Percentiles rank a stretch among this genome's conserved stretches.
phyloP scores from a whole-genome alignment of 2,797 vertebrate genomes.

The Parambassis ranga region DNA sequence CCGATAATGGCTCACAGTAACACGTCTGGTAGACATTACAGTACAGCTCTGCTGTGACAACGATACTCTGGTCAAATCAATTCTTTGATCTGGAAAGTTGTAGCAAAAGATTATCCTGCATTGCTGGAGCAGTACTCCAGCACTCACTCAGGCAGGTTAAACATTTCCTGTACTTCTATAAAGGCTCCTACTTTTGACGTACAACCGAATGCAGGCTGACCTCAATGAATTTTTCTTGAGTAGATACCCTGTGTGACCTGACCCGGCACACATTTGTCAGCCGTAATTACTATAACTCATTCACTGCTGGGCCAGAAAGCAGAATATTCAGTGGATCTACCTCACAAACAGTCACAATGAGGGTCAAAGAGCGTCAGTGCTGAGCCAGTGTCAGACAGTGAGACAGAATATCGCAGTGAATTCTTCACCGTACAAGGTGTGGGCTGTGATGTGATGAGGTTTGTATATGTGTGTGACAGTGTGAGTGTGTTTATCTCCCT shows the following conservation, averaged over 20 bases:
- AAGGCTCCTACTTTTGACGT: constrained; percentile 15
- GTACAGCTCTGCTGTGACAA: not conserved
- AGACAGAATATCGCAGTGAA: not conserved
- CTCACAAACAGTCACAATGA: not conserved
- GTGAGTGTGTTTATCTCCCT: constrained; percentile 74
- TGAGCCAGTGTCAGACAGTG: not conserved
- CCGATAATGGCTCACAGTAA: constrained; percentile 2
- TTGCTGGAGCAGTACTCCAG: not conserved
- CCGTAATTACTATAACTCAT: constrained; percentile 29
- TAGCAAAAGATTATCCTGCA: too few relatives aligned
- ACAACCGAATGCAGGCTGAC: constrained; percentile 9
- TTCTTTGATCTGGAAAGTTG: not conserved
- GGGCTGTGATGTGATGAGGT: constrained; percentile 47
- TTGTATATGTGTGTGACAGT: constrained; percentile 61
- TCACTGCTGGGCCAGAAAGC: not conserved
- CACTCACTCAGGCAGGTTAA: constrained; percentile 15
- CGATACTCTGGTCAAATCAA: not conserved
- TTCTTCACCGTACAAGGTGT: constrained; percentile 58
- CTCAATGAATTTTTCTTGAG: constrained; percentile 27
- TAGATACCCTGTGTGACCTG: constrained; percentile 11
- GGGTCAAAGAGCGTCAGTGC: not conserved
- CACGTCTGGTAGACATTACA: not conserved
- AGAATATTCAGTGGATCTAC: not conserved
- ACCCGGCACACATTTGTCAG: constrained; percentile 36
- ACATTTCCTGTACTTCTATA: constrained; percentile 14